A percentile compares a stretch with the other conserved stretches of the same genome.
phyloP scores from a whole-genome alignment of 2,113 vertebrate species.

The Semnornis frantzii region DNA sequence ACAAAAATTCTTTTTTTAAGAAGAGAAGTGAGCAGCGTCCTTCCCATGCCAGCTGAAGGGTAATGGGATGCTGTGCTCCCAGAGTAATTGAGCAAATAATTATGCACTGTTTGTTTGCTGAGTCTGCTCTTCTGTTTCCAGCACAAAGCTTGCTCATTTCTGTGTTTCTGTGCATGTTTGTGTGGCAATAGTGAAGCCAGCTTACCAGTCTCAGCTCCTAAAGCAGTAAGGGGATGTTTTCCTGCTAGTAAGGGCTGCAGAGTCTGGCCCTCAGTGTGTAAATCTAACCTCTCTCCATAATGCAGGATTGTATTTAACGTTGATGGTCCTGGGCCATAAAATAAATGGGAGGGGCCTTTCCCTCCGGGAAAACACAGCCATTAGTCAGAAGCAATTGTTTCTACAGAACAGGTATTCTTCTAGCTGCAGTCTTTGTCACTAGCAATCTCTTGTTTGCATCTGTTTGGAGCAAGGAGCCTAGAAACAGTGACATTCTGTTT shows the following conservation, averaged over 20 bases:
- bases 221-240: background rate
- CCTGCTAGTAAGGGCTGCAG: background rate
- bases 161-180: background rate
- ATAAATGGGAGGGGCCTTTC: background rate
- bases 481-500: slow-evolving; percentile 19
- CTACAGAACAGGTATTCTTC: background rate
- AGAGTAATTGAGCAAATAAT: slow-evolving; percentile 53
- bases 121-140: background rate
- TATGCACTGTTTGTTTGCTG: slow-evolving; percentile 29
- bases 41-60: slow-evolving; percentile 6
- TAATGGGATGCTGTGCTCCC: background rate
- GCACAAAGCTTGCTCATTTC: background rate
- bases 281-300: background rate
- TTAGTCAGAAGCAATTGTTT: background rate
- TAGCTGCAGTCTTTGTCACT: background rate
- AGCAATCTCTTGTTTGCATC: background rate
- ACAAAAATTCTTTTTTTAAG: background rate
- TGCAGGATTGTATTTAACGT: background rate
- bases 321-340: background rate
- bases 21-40: background rate
- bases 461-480: slow-evolving; percentile 8
- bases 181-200: background rate
- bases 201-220: background rate
- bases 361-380: background rate
- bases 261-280: background rate